phyloP scores from a whole-genome alignment of 2,113 vertebrate species.

The Epinephelus cyanopodus region DNA sequence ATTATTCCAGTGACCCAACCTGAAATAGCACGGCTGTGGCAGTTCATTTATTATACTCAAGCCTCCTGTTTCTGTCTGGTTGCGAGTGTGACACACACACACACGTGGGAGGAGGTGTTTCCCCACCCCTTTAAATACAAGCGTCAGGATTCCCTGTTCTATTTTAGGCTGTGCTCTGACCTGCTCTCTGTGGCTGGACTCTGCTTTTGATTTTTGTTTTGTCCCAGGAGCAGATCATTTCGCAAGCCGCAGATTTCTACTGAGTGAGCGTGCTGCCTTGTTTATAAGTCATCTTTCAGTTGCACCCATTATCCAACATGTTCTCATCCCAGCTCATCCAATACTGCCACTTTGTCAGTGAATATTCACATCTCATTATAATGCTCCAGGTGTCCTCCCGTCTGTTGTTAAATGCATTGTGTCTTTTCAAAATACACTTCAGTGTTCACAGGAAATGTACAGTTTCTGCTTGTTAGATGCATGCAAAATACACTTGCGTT shows the following conservation, averaged over 20 bases:
- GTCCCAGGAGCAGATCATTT: background rate
- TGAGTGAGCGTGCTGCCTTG: too few relatives aligned
- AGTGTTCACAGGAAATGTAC: too few relatives aligned
- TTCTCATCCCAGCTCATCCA: too few relatives aligned
- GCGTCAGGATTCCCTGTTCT: conserved; percentile 73
- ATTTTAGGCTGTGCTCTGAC: conserved; percentile 52
- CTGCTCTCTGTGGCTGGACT: conserved; percentile 3
- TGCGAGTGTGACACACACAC: conserved; percentile 41
- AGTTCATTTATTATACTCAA: conserved; percentile 78
- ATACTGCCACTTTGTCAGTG: too few relatives aligned
- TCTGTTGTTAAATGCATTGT: too few relatives aligned
- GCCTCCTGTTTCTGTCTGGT: conserved; percentile 48
- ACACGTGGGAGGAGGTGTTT: conserved; percentile 55
- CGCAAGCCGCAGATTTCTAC: background rate
- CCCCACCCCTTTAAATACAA: conserved; percentile 66
- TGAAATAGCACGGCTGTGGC: conserved; percentile 76
- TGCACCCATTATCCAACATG: background rate
- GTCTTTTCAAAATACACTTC: too few relatives aligned
- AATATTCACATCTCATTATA: too few relatives aligned
- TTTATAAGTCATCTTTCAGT: background rate
- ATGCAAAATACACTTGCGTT: too few relatives aligned
- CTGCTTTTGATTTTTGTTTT: background rate
- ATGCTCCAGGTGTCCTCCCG: too few relatives aligned
- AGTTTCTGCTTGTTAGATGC: too few relatives aligned
- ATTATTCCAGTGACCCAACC: conserved; percentile 77